Conservation (phyloP, 2,797 vertebrate genomes). For the Amblyraja radiata region DNA sequence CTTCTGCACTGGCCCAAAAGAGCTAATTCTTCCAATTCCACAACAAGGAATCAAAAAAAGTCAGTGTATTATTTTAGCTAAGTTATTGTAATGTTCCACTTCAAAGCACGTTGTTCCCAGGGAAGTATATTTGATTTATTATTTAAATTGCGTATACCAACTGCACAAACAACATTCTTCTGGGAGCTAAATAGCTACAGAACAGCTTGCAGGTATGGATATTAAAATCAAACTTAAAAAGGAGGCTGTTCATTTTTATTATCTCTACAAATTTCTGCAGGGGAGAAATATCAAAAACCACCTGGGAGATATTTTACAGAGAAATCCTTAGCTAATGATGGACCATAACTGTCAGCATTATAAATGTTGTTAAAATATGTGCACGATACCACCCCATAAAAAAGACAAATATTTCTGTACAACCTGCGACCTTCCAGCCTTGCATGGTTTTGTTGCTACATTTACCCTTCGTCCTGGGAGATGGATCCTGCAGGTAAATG, state of each 20-base stretch:
- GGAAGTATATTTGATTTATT: conserved; percentile 38
- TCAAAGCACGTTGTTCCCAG: conserved; percentile 15
- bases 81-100: conserved; percentile 34
- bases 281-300: background rate
- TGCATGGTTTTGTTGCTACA: too few relatives aligned
- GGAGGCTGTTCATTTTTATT: background rate
- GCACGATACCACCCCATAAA: too few relatives aligned
- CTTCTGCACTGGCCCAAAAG: background rate
- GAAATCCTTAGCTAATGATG: background rate
- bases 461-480: too few relatives aligned
- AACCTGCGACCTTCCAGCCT: too few relatives aligned
- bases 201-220: conserved; percentile 13
- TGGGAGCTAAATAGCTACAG: conserved; percentile 22
- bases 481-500: too few relatives aligned
- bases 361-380: background rate
- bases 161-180: conserved; percentile 15
- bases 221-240: conserved; percentile 3
- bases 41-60: background rate
- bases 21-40: background rate
- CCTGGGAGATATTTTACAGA: background rate
- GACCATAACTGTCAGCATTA: too few relatives aligned
- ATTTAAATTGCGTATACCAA: conserved; percentile 28
- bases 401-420: too few relatives aligned
- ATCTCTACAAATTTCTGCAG: background rate
- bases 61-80: background rate